phyloP scores from a whole-genome alignment of 2,113 vertebrate species.

The Polypterus senegalus region DNA sequence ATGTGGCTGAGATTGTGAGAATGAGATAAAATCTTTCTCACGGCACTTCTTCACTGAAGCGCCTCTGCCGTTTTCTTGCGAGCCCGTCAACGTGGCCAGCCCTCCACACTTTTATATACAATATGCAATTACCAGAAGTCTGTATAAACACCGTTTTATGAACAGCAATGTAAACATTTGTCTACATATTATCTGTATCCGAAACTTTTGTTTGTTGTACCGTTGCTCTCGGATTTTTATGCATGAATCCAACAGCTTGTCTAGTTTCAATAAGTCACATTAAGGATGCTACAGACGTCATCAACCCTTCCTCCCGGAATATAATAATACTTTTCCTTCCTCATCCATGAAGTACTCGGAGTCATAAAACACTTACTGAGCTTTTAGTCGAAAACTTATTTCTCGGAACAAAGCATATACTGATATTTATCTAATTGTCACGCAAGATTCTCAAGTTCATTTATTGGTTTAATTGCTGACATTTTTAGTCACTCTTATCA shows the following conservation, averaged over 20 bases:
- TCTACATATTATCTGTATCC: conserved; percentile 66
- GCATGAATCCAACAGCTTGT: conserved; percentile 68
- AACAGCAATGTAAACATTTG: conserved; percentile 60
- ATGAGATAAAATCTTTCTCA: conserved; percentile 52
- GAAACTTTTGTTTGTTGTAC: conserved; percentile 68
- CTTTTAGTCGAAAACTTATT: conserved; percentile 46
- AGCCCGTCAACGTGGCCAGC: conserved; percentile 52
- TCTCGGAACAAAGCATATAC: conserved; percentile 32
- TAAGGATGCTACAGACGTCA: conserved; percentile 94
- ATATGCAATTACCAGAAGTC: conserved; percentile 46
- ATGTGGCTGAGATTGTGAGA: conserved; percentile 42
- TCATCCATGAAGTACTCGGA: conserved; percentile 77
- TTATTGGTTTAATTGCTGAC: no score
- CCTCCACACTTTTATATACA: conserved; percentile 51
- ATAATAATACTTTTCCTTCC: conserved; percentile 78
- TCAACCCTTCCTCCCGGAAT: conserved; percentile 89
- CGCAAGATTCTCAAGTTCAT: not conserved
- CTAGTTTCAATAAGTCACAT: conserved; percentile 70
- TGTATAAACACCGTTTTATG: conserved; percentile 44
- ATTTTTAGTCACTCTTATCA: no score
- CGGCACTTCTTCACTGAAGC: conserved; percentile 56
- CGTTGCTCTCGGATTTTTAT: conserved; percentile 82
- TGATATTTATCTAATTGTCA: conserved; percentile 11
- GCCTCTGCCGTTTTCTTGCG: conserved; percentile 55
- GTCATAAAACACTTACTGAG: conserved; percentile 70